Evolutionary conservation across 37 sponge, comb jelly and placozoan genomes (phyloP).

Genomic region (Dysidea cf. avara): DNA sequence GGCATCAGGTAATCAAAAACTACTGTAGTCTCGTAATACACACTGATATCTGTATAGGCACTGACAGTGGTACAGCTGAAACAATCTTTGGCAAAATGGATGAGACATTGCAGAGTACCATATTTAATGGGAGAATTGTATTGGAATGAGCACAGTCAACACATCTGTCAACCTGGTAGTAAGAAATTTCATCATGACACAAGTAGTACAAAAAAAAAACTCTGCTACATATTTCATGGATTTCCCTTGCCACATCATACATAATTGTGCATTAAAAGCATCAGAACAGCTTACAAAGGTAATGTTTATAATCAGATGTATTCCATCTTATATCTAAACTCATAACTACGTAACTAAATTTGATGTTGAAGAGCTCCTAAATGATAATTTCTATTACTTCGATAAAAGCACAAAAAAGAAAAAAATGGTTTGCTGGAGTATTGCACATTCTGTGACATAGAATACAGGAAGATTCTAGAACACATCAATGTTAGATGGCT

Average conservation of each 20-base stretch:
- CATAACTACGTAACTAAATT: constrained; percentile 11
- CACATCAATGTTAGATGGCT: constrained; percentile 58
- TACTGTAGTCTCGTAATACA: too few species aligned
- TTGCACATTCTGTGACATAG: constrained; percentile 43
- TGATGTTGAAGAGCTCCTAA: constrained; percentile 53
- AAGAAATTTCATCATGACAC: constrained; percentile 37
- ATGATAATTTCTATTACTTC: constrained; percentile 48
- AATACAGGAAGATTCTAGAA: constrained; percentile 53
- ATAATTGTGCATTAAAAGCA: constrained; percentile 40
- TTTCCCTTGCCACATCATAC: constrained; percentile 52
- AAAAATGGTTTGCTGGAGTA: constrained; percentile 39
- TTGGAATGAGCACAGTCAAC: constrained; percentile 54
- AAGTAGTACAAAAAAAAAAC: constrained; percentile 38
- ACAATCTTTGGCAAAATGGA: constrained; percentile 56
- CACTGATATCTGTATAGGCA: constrained; percentile 1
- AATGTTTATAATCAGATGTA: too few species aligned
- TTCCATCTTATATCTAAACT: too few species aligned
- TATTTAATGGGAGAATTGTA: constrained; percentile 54
- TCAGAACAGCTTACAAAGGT: constrained; percentile 17
- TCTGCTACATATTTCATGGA: constrained; percentile 44
- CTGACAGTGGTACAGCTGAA: constrained; percentile 31
- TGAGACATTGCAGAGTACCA: not conserved
- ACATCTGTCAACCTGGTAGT: constrained; percentile 60
- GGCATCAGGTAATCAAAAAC: constrained; percentile 39
- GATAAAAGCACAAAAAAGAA: constrained; percentile 50